These are phyloP conservation scores for Amblyjoppa fuscipennis DNA, from an alignment of 2,888 invertebrate genomes.

Conservation along the genomic window DNA sequence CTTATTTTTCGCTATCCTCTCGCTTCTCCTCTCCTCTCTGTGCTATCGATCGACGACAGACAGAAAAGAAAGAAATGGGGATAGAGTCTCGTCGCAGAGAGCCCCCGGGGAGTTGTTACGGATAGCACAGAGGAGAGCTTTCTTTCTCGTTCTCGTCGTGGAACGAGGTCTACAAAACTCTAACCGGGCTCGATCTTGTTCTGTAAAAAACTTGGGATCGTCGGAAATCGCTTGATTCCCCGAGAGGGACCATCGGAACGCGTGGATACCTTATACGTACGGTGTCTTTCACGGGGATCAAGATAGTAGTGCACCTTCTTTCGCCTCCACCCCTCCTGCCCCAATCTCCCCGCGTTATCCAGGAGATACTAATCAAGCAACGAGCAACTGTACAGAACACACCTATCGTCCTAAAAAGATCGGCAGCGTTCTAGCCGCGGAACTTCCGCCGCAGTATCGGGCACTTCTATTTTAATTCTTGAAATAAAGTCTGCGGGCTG, in stretches of 20 bases:
- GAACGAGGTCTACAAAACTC: conserved; percentile 65
- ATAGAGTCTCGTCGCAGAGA: conserved; percentile 52
- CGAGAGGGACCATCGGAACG: conserved; percentile 64
- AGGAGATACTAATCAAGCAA: conserved; percentile 27
- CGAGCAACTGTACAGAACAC: background rate
- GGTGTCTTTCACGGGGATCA: conserved; percentile 30
- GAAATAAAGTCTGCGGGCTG: background rate
- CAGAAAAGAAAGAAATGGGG: conserved; percentile 45
- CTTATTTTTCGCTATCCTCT: conserved; percentile 15
- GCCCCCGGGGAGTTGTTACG: conserved; percentile 66
- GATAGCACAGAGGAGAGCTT: conserved; percentile 61
- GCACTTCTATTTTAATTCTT: background rate
- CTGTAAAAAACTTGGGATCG: conserved; percentile 68
- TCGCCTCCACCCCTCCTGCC: background rate
- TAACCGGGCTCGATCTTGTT: conserved; percentile 60
- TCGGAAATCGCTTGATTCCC: conserved; percentile 72
- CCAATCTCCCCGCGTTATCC: conserved; percentile 1
- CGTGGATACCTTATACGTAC: conserved; percentile 29
- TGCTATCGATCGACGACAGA: conserved; percentile 63
- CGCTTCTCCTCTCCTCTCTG: conserved; percentile 31
- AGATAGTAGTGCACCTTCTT: conserved; percentile 23
- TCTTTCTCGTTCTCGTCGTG: conserved; percentile 55
- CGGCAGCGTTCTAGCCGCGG: background rate
- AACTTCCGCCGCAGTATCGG: background rate
- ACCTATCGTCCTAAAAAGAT: background rate